These are phyloP conservation scores for Nemotelus nigrinus DNA, from an alignment of 2,888 invertebrate species.

Conservation along the genomic window DNA sequence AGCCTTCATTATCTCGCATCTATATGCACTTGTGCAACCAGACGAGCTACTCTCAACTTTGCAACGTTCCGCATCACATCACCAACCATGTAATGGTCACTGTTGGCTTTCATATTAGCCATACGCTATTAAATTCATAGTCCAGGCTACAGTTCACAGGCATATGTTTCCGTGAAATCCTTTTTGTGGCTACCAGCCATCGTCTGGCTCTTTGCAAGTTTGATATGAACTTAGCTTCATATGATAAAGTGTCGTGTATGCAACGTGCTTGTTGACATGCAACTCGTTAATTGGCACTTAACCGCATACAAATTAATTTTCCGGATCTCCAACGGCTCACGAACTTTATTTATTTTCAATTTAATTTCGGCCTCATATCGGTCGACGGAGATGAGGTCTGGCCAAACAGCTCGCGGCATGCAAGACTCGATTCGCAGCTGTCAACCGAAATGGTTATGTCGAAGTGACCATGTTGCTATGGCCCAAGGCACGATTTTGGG, in stretches of 20 bases:
- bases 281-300: constrained; percentile 48
- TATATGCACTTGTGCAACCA: too few species aligned
- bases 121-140: constrained; percentile 10
- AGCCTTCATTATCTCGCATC: too few species aligned
- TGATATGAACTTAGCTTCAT: not conserved
- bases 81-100: too few species aligned
- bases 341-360: constrained; percentile 49
- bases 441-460: too few species aligned
- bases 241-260: constrained; percentile 47
- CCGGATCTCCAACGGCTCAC: constrained; percentile 41
- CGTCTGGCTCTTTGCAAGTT: not conserved
- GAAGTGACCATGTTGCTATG: too few species aligned
- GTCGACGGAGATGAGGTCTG: too few species aligned
- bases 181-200: constrained; percentile 15
- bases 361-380: constrained; percentile 26
- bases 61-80: too few species aligned
- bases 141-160: not conserved
- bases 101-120: not conserved
- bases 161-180: constrained; percentile 9
- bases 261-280: constrained; percentile 46
- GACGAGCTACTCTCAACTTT: too few species aligned
- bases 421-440: too few species aligned
- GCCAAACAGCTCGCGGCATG: too few species aligned
- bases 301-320: constrained; percentile 47
- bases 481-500: too few species aligned